A percentile compares a stretch with the other conserved stretches of the same genome.
Evolutionary conservation across 2,888 invertebrate genomes (phyloP).

Genomic region (Pyrocoelia pectoralis): DNA sequence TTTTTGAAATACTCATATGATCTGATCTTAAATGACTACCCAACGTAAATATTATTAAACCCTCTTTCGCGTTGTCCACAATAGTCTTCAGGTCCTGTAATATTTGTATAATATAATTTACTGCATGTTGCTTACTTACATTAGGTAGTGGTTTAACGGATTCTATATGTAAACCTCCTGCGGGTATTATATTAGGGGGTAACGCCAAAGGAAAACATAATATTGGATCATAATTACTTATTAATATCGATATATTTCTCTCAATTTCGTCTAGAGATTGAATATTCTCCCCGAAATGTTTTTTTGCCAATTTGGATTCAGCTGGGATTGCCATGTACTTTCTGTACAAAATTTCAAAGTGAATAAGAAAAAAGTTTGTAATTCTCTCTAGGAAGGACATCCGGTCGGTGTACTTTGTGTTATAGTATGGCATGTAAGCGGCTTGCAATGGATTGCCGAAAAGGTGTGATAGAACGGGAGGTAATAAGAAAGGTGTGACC

Average conservation of each 20-base stretch:
- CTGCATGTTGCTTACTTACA: slow-evolving; percentile 44
- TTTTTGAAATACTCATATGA: slow-evolving; percentile 36
- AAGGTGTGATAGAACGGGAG: slow-evolving; percentile 27
- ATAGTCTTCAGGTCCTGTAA: slow-evolving; percentile 33
- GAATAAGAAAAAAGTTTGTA: slow-evolving; percentile 38
- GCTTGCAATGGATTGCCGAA: slow-evolving; percentile 45
- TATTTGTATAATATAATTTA: neutral
- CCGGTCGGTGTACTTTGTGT: slow-evolving; percentile 36
- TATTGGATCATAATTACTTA: slow-evolving; percentile 49
- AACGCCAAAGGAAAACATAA: slow-evolving; percentile 49
- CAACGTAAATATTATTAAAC: slow-evolving; percentile 54
- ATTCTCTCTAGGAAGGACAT: slow-evolving; percentile 45
- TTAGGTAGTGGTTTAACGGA: slow-evolving; percentile 44
- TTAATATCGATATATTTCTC: slow-evolving; percentile 45
- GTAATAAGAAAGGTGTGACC: slow-evolving; percentile 28
- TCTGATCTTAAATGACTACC: slow-evolving; percentile 50
- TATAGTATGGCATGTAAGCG: slow-evolving; percentile 44
- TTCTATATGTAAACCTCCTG: slow-evolving; percentile 53
- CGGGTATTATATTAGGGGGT: slow-evolving; percentile 55
- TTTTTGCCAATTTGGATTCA: slow-evolving; percentile 38
- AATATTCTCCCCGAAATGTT: slow-evolving; percentile 44
- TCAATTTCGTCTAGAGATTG: slow-evolving; percentile 42
- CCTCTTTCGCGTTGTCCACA: slow-evolving; percentile 47
- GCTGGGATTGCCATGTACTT: slow-evolving; percentile 31
- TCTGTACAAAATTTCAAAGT: slow-evolving; percentile 24